Evolutionary conservation across 1,140 invertebrate genomes (phyloP).

Genomic region (Bombus polaris): DNA sequence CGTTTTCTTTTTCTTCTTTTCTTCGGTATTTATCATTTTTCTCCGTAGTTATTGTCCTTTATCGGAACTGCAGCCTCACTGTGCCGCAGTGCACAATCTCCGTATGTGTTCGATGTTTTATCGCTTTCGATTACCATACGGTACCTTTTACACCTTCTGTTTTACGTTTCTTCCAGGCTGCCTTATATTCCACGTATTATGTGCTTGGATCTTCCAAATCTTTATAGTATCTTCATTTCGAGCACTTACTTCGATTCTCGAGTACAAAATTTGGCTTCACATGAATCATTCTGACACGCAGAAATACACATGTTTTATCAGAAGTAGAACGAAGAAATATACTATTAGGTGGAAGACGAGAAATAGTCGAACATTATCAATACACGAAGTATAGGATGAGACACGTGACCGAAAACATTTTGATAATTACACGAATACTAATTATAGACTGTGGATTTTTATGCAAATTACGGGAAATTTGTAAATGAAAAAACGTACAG

Average conservation of each 20-base stretch:
- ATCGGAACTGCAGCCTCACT: slow-evolving; percentile 31
- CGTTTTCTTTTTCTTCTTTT: slow-evolving; percentile 3
- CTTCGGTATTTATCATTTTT: neutral
- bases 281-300: neutral
- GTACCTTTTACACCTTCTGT: neutral
- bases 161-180: slow-evolving; percentile 50
- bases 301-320: neutral
- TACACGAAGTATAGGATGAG: neutral
- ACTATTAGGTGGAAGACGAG: no score
- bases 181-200: slow-evolving; percentile 56
- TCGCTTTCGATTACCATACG: slow-evolving; percentile 29
- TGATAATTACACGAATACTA: neutral
- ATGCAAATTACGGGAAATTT: no score
- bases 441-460: neutral
- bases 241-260: slow-evolving; percentile 1
- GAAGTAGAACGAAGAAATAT: no score
- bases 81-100: slow-evolving; percentile 32
- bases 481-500: no score
- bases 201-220: slow-evolving; percentile 29
- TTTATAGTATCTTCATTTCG: slow-evolving; percentile 12
- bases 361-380: neutral
- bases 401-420: neutral
- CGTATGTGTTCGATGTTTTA: slow-evolving; percentile 49
- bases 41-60: slow-evolving; percentile 7
- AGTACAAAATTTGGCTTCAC: neutral